phyloP scores from a whole-genome alignment of 2,113 vertebrate species.

The Mus pahari region DNA sequence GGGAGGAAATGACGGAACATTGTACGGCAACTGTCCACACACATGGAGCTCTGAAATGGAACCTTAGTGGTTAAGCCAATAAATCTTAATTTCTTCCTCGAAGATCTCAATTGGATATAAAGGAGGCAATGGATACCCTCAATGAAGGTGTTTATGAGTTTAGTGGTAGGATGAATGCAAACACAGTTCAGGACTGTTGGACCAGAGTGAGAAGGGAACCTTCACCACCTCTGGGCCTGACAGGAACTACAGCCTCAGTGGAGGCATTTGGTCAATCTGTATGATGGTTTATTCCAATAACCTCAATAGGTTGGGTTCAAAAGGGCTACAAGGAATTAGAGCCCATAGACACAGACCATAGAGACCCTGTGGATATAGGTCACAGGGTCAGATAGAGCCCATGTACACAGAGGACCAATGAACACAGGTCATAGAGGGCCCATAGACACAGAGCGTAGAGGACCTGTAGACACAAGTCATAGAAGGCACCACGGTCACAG shows the following conservation, averaged over 20 bases:
- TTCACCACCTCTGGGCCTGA: neutral
- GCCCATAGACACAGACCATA: too few relatives aligned
- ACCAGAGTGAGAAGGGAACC: neutral
- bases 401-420: neutral
- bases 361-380: fast-evolving
- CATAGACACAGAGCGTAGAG: neutral
- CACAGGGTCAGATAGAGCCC: neutral
- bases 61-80: neutral
- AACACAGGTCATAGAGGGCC: neutral
- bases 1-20: neutral
- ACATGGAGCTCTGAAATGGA: too few relatives aligned
- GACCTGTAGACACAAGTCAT: too few relatives aligned
- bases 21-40: neutral
- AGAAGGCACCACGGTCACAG: neutral
- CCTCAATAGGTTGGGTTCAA: neutral
- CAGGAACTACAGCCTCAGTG: fast-evolving
- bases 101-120: neutral
- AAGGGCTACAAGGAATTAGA: neutral
- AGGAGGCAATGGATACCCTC: neutral
- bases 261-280: neutral
- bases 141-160: neutral
- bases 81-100: neutral
- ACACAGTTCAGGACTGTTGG: neutral
- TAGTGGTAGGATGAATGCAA: neutral
- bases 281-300: neutral